These are phyloP conservation scores for Campylorhamphus procurvoides DNA, from an alignment of 2,113 vertebrate genomes.

Conservation along the genomic window DNA sequence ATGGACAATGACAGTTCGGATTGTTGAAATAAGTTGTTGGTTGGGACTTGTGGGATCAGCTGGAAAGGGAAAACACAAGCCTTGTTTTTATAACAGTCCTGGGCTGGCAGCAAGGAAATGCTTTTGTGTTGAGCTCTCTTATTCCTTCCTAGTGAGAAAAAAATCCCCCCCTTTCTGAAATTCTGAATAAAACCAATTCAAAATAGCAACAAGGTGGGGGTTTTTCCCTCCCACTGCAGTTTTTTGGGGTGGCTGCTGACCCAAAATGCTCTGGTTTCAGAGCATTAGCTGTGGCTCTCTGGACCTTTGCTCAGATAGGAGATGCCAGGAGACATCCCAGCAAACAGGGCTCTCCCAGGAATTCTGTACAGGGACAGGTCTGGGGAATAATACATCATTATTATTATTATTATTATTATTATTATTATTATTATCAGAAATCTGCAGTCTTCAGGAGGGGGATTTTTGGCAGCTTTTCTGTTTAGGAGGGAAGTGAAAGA, in stretches of 20 bases:
- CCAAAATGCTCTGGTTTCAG: rapidly evolving
- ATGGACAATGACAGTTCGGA: neutral
- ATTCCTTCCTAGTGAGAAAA: neutral
- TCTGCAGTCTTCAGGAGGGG: rapidly evolving
- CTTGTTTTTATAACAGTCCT: neutral
- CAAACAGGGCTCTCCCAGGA: neutral
- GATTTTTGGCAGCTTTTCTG: neutral
- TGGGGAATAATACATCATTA: neutral
- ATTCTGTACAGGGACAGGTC: neutral
- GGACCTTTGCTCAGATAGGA: neutral
- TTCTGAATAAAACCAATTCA: neutral
- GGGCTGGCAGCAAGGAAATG: neutral
- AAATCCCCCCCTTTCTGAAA: neutral
- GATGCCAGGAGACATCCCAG: neutral
- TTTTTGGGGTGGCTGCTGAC: neutral
- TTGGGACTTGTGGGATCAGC: neutral
- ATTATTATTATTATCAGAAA: too few species aligned
- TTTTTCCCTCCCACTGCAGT: neutral
- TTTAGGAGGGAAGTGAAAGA: neutral
- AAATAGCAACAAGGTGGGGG: neutral
- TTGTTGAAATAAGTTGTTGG: neutral
- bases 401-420: too few species aligned
- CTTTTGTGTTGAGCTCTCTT: neutral
- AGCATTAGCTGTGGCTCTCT: neutral
- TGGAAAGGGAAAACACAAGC: neutral